Percentiles rank a stretch among this genome's conserved stretches.
These are phyloP conservation scores for Synanthedon formicaeformis DNA, from an alignment of 2,888 invertebrate species.

Conservation along the genomic window DNA sequence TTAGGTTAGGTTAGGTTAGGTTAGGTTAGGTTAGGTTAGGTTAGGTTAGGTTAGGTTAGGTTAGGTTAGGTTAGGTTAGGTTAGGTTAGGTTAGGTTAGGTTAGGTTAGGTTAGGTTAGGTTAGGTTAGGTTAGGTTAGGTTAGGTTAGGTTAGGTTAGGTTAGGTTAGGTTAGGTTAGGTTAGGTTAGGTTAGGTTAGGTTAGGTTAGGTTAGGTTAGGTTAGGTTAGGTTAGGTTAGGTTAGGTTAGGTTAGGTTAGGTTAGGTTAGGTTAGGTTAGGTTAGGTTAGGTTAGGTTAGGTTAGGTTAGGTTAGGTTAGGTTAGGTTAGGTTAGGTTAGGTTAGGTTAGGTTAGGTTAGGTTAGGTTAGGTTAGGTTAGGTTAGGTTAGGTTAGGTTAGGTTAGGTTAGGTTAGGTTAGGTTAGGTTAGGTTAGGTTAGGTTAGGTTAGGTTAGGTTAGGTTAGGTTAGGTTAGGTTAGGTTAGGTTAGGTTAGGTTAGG, in stretches of 20 bases:
- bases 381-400: constrained; percentile 8
- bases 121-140: constrained; percentile 5
- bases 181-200: constrained; percentile 8
- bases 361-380: constrained; percentile 7
- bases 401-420: constrained; percentile 9
- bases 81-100: constrained; percentile 2
- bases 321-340: constrained; percentile 6
- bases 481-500: constrained; percentile 10
- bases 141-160: constrained; percentile 7
- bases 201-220: constrained; percentile 8
- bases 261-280: constrained; percentile 8
- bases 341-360: constrained; percentile 4
- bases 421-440: constrained; percentile 9
- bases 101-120: constrained; percentile 4
- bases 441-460: constrained; percentile 10
- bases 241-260: constrained; percentile 8
- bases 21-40: constrained; percentile 8
- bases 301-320: constrained; percentile 7
- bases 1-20: constrained; percentile 8
- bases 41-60: constrained; percentile 7
- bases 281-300: constrained; percentile 8
- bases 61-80: constrained; percentile 6
- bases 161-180: constrained; percentile 8
- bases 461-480: constrained; percentile 11
- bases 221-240: constrained; percentile 8